Base-by-base conservation (phyloP, 2,797 vertebrate species). In the Sylvia borin region DNA sequence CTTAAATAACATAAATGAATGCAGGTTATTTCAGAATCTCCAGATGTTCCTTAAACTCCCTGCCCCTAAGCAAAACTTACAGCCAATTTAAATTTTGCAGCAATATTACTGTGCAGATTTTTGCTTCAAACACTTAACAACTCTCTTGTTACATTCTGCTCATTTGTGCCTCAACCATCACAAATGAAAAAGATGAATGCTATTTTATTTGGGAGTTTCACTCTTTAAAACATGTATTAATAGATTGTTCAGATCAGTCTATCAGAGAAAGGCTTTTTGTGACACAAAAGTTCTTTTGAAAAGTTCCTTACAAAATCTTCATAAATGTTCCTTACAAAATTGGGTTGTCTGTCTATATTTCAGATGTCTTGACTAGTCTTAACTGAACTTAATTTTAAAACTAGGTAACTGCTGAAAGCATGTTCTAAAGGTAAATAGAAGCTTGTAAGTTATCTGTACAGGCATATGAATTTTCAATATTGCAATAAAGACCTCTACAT, bases 1-100 rank as follows among this genome's bases (percentile, higher is more conserved):
- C 97, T 98, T 98, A 98, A 98, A 98, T 97, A 98, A 98, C 97
- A 68, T 97, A 98, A 98, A 98, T 98, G 97, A 98, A 98, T 97
- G 97, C 97, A 98, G 98, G 98, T 98, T 98, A 98, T 98, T 98
- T 98, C 97, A 98, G 98, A 97, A 98, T 97, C 97, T 97, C 97
- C 98, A 98, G 98, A 98, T 98, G 98, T 98, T 98, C 95, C 83
- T 96, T 95, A 97, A 97, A 97, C 97, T 97, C 95, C 92, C 95
- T 97, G 96, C 90, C 94, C 94, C 94, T 96, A 85, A 93, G 91
- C 27, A 4, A 97, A 98, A 97, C 91, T 97, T 97, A 93, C 83
- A 97, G 95, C 92, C 96, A 98, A 97, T 98, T 97, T 96, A 97
- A 97, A 96, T 97, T 97, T 97, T 94, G 57, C 80, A 90, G 66